phyloP scores from a whole-genome alignment of 2,797 vertebrate genomes.

The Pantherophis vulpinus region DNA sequence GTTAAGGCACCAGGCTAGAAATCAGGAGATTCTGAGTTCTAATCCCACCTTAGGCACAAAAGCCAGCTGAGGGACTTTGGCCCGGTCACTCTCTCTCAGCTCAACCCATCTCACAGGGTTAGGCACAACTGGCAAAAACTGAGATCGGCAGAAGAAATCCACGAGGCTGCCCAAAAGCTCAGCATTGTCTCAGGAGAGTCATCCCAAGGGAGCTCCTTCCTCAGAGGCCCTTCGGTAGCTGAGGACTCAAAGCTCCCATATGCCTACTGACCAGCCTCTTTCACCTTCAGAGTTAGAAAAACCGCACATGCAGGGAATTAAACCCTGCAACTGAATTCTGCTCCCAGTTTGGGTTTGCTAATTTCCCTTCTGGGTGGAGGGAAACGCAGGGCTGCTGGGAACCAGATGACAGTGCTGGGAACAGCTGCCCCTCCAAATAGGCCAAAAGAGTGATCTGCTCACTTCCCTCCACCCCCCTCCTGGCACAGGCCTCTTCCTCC shows the following conservation, averaged over 20 bases:
- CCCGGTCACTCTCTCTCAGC: neutral
- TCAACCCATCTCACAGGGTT: neutral
- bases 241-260: neutral
- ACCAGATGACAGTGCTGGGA: neutral
- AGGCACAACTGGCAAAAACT: neutral
- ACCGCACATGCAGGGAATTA: neutral
- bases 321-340: no score
- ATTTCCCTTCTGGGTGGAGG: neutral
- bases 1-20: neutral
- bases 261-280: neutral
- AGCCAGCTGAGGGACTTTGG: neutral
- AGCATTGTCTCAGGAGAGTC: neutral
- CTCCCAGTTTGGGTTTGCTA: neutral
- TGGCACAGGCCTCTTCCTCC: neutral
- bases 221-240: neutral
- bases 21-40: neutral
- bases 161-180: neutral
- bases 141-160: neutral
- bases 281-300: neutral
- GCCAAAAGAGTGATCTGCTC: neutral
- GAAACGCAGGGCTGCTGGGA: neutral
- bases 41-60: neutral
- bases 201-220: neutral
- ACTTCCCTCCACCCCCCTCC: neutral
- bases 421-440: neutral